Base-by-base conservation (phyloP, 1,140 invertebrate genomes). In the Drosophila chauvacae region DNA sequence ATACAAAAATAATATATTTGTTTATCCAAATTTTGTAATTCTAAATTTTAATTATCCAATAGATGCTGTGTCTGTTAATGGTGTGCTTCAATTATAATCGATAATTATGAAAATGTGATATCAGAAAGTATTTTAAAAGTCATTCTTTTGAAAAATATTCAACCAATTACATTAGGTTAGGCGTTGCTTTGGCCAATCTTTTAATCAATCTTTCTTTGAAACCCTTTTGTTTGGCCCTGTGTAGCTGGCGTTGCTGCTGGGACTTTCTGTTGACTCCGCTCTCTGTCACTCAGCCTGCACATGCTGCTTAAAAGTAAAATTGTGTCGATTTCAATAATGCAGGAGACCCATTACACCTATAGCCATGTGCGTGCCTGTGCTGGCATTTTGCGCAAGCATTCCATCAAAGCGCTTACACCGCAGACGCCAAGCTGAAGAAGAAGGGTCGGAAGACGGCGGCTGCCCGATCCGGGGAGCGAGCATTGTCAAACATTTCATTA, bases 241-340 rank as follows among this genome's bases (percentile, higher is more conserved):
- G 47, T 39, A 50, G 60, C 35, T 35, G 48, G 3, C 14, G 33
- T 14, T 39, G 33, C 30, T 53, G 33, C 59, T 48, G 55, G 18
- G 33, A 37, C 59, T 39, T 37, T 61, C 30, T 23, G 57, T 35
- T 47, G 53, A 69, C 65, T 79, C 76, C 30, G 60, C 75, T 80
- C 76, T 74, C 69, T 85, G 81, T 90, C 86, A 90, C 68, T 90
- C 85, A 80, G 41, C 61, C 53, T 66, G 68, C 81, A 83, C 81
- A 83, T 65, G 68, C 81, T 80, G 78, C 84, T 90, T 90, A 90
- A 90, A 90, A 90, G 85, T 90, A 90, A 90, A 90, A 90, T 90
- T 90, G 85, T 90, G 85, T 90, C 85, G 86, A 90, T 86, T 90
- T 90, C 86, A 90, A 90, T 90, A 90, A 90, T 90, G 85, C 75